Conservation (phyloP, 2,888 invertebrate species). For the Pandemis cinnamomeana region DNA sequence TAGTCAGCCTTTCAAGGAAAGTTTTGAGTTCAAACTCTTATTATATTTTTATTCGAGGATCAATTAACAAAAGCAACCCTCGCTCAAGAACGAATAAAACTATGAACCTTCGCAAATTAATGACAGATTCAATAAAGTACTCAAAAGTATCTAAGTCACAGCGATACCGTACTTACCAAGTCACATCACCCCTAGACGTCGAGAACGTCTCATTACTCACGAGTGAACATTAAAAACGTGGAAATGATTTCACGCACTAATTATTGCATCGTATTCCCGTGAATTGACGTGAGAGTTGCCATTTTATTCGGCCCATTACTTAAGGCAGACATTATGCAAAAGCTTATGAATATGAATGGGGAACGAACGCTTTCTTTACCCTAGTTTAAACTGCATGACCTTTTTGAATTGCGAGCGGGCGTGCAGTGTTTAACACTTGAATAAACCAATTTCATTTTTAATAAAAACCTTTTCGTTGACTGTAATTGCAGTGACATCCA, state of each 20-base stretch:
- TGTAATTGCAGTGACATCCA: no score
- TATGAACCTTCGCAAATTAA: no score
- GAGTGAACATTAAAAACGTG: conserved; percentile 25
- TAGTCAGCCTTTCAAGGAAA: no score
- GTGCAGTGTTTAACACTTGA: conserved; percentile 1
- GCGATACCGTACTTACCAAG: background rate
- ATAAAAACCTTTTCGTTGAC: no score
- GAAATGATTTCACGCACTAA: conserved; percentile 37
- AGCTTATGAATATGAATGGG: conserved; percentile 57
- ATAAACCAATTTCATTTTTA: no score
- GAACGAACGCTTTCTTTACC: conserved; percentile 36
- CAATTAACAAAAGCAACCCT: no score
- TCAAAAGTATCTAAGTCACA: no score
- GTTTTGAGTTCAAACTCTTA: no score
- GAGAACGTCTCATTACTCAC: background rate
- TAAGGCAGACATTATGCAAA: conserved; percentile 61
- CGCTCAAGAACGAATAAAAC: no score
- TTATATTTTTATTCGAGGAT: no score
- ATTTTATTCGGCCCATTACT: conserved; percentile 57
- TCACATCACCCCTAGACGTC: background rate
- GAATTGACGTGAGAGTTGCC: conserved; percentile 49
- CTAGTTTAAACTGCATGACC: conserved; percentile 30
- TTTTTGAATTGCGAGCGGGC: conserved; percentile 16
- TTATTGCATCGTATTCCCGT: conserved; percentile 15
- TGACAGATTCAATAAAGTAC: background rate